A percentile compares a stretch with the other conserved stretches of the same genome.
Evolutionary conservation across 2,113 vertebrate genomes (phyloP).

Genomic region (Saguinus imperator): DNA sequence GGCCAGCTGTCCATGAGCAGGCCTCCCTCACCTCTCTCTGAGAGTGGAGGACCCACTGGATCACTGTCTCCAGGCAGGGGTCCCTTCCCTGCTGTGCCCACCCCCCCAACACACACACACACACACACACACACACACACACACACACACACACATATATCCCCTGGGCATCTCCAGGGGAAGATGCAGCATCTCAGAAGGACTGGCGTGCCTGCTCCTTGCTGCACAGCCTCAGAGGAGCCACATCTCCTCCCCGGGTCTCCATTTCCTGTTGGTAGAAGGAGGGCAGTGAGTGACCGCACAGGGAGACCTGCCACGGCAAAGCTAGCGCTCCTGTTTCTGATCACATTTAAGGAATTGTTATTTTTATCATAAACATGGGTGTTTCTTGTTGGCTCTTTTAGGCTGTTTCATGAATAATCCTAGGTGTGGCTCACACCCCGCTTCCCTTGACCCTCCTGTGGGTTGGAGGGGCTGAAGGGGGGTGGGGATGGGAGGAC

Average conservation of each 20-base stretch:
- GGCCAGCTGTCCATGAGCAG: not conserved
- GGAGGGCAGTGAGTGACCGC: not conserved
- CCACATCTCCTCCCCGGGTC: not conserved
- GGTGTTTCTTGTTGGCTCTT: conserved; percentile 21
- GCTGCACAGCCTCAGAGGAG: not conserved
- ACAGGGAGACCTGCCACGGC: not conserved
- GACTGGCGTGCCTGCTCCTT: not conserved
- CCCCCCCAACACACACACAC: fast-evolving
- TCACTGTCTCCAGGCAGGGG: not conserved
- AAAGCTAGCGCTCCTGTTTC: not conserved
- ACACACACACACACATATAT: not conserved
- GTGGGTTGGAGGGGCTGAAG: not conserved
- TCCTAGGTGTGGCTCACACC: not conserved
- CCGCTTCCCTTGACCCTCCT: conserved; percentile 28
- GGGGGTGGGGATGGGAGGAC: not conserved
- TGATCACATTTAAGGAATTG: conserved; percentile 53
- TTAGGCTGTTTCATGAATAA: conserved; percentile 23
- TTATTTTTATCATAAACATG: conserved; percentile 50
- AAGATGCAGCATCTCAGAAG: not conserved
- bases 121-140: too few species aligned
- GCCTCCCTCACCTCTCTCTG: too few species aligned
- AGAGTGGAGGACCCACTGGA: not conserved
- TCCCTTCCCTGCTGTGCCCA: not conserved
- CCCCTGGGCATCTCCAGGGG: not conserved
- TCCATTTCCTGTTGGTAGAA: not conserved